Conservation (phyloP, 2,797 vertebrate species). For the Crypturellus tataupa region DNA sequence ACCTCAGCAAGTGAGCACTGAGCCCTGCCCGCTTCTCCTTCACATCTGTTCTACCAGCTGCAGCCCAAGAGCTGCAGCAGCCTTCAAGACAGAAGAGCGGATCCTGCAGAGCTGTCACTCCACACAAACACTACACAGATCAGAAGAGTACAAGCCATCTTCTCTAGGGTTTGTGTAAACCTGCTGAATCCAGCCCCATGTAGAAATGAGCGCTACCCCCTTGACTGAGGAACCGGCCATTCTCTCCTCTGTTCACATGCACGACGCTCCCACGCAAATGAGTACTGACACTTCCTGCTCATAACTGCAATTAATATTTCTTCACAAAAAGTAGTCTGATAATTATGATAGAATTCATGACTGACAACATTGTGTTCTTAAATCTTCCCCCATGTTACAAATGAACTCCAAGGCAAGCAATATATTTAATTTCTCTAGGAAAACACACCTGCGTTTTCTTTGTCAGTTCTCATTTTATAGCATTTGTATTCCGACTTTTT, state of each 20-base stretch:
- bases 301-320: neutral
- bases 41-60: neutral
- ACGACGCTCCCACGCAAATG: neutral
- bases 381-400: neutral
- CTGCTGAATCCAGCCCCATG: neutral
- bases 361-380: neutral
- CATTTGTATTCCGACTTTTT: neutral
- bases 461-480: neutral
- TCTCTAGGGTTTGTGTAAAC: neutral
- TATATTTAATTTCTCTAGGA: neutral
- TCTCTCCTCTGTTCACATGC: neutral
- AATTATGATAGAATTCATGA: neutral
- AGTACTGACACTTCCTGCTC: neutral
- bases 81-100: neutral
- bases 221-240: neutral
- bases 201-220: neutral
- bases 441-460: neutral
- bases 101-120: neutral
- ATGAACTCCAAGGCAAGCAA: neutral
- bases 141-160: fast-evolving
- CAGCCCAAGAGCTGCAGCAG: neutral
- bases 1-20: fast-evolving
- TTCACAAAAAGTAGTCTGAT: neutral
- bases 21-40: neutral
- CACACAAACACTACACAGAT: neutral